Percentiles rank a stretch among this genome's conserved stretches.
These are phyloP conservation scores for Hoplostethus atlanticus DNA, from an alignment of 2,797 vertebrate species.

Conservation along the genomic window DNA sequence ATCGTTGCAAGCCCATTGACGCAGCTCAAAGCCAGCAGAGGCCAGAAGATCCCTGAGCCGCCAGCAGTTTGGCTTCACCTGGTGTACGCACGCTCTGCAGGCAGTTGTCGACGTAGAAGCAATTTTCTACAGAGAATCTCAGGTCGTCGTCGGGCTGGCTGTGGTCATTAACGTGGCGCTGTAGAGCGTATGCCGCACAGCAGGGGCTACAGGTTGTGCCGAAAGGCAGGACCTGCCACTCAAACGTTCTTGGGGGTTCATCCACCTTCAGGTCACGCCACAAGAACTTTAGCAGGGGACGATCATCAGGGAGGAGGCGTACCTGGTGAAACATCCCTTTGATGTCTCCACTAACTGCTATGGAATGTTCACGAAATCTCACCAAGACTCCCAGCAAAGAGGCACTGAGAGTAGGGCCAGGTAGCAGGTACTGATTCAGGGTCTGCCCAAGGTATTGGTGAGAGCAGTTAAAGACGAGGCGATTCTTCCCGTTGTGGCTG, in stretches of 20 bases:
- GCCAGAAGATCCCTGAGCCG: neutral
- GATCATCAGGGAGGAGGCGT: constrained; percentile 3
- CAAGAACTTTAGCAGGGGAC: constrained; percentile 5
- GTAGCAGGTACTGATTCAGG: constrained; percentile 5
- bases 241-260: neutral
- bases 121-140: neutral
- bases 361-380: neutral
- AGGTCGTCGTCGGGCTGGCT: neutral
- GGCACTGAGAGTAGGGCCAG: constrained; percentile 3
- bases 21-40: neutral
- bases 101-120: constrained; percentile 19
- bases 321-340: constrained; percentile 1
- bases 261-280: neutral
- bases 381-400: neutral
- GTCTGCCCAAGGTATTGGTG: neutral
- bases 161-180: neutral
- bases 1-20: neutral
- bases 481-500: constrained; percentile 14
- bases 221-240: neutral
- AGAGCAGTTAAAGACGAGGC: constrained; percentile 24
- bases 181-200: neutral
- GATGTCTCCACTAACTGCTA: neutral
- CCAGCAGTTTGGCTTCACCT: neutral
- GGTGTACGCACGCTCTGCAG: neutral
- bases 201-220: neutral